These are phyloP conservation scores for Drosophila cognata DNA, from an alignment of 2,888 invertebrate species.

Conservation along the genomic window DNA sequence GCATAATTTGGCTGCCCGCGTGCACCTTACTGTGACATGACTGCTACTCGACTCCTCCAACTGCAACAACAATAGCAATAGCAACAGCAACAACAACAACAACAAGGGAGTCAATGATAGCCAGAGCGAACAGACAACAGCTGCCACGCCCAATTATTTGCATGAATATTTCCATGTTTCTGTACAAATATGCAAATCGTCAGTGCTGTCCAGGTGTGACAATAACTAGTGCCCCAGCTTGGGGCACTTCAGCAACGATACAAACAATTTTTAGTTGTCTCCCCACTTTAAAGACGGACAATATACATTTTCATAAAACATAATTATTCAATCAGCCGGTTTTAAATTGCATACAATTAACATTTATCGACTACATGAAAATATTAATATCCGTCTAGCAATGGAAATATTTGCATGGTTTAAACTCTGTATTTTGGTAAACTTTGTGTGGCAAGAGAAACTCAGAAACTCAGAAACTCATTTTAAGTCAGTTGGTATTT, in stretches of 20 bases:
- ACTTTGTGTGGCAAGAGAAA: neutral
- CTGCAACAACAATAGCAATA: conserved; percentile 13
- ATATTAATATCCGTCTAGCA: neutral
- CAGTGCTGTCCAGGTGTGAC: conserved; percentile 55
- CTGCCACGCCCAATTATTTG: conserved; percentile 60
- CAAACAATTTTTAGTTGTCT: neutral
- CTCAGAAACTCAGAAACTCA: neutral
- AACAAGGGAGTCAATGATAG: conserved; percentile 38
- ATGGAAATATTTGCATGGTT: neutral
- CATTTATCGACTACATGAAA: neutral
- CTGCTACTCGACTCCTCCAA: conserved; percentile 17
- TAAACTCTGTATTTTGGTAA: neutral
- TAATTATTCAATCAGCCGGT: neutral
- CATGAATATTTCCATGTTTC: conserved; percentile 58
- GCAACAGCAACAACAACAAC: conserved; percentile 14
- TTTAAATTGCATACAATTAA: neutral
- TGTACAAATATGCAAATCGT: conserved; percentile 52
- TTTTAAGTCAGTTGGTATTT: neutral
- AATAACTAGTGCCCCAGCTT: conserved; percentile 37
- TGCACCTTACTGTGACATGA: conserved; percentile 71
- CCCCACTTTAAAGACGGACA: neutral
- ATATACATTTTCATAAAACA: neutral
- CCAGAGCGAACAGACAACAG: conserved; percentile 6
- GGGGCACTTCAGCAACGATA: conserved; percentile 7
- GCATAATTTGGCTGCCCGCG: conserved; percentile 64